phyloP scores from a whole-genome alignment of 2,888 invertebrate species.

The Xanthorhoe spadicearia region DNA sequence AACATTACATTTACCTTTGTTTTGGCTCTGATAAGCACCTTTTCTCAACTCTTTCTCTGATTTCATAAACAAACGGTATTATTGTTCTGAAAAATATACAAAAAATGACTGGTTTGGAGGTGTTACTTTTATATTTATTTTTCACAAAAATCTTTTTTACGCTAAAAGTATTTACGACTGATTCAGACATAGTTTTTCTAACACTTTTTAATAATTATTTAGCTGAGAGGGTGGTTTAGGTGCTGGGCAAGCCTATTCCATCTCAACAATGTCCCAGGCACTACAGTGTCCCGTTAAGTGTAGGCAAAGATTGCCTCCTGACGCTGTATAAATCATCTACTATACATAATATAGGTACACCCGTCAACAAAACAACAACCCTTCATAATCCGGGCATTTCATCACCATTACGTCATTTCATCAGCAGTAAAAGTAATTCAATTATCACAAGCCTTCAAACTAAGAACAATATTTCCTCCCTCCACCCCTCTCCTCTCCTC shows the following conservation, averaged over 20 bases:
- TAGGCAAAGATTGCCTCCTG: no score
- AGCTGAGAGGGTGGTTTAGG: no score
- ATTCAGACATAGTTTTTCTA: no score
- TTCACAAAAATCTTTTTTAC: no score
- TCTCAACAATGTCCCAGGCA: no score
- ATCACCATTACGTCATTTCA: slow-evolving; percentile 16
- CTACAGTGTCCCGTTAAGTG: no score
- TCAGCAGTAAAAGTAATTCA: slow-evolving; percentile 36
- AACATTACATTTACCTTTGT: slow-evolving; percentile 58
- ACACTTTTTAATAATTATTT: no score
- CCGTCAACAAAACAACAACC: no score
- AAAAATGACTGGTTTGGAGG: not conserved
- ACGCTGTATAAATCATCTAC: no score
- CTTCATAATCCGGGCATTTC: slow-evolving; percentile 13
- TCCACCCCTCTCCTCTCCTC: slow-evolving; percentile 42
- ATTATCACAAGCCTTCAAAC: slow-evolving; percentile 39
- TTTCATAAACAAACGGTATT: slow-evolving; percentile 1
- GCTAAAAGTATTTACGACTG: no score
- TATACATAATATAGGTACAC: no score
- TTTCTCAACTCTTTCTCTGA: not conserved
- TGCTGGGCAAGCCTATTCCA: no score
- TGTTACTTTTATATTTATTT: not conserved
- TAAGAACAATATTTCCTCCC: slow-evolving; percentile 60
- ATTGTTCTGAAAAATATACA: not conserved
- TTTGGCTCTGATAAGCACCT: slow-evolving; percentile 47